These are phyloP conservation scores for Rhegmatorhina hoffmannsi DNA, from an alignment of 2,113 vertebrate species.

Conservation along the genomic window DNA sequence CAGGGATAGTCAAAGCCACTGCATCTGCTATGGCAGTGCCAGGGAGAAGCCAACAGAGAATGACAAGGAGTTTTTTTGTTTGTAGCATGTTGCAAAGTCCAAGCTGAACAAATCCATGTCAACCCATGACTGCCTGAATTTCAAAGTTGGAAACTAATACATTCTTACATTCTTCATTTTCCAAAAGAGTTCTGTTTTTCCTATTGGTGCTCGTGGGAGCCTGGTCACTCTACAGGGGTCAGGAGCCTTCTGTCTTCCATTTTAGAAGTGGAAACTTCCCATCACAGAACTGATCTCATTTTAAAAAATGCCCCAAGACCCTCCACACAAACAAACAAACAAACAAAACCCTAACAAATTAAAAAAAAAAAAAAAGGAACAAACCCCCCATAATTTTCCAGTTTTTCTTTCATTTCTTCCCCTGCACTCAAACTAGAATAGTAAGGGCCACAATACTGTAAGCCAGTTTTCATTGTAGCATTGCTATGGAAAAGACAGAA, in stretches of 20 bases:
- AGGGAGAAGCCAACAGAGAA: not conserved
- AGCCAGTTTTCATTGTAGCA: not conserved
- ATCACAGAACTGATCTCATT: not conserved
- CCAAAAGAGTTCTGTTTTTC: not conserved
- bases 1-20: accelerated
- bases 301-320: too few relatives aligned
- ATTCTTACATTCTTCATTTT: not conserved
- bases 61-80: not conserved
- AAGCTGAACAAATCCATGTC: not conserved
- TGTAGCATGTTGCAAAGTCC: not conserved
- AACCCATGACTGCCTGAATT: not conserved
- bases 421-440: not conserved
- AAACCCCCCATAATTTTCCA: not conserved
- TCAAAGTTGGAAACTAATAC: not conserved
- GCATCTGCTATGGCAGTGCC: too few relatives aligned
- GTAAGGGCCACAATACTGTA: not conserved
- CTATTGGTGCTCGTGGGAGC: not conserved
- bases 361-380: not conserved
- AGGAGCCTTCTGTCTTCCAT: not conserved
- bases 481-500: not conserved
- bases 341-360: not conserved
- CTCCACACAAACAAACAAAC: not conserved
- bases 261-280: not conserved
- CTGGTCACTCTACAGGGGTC: accelerated
- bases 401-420: not conserved